Evolutionary conservation across 2,888 invertebrate genomes (phyloP).

Genomic region (Orchesella flavescens): DNA sequence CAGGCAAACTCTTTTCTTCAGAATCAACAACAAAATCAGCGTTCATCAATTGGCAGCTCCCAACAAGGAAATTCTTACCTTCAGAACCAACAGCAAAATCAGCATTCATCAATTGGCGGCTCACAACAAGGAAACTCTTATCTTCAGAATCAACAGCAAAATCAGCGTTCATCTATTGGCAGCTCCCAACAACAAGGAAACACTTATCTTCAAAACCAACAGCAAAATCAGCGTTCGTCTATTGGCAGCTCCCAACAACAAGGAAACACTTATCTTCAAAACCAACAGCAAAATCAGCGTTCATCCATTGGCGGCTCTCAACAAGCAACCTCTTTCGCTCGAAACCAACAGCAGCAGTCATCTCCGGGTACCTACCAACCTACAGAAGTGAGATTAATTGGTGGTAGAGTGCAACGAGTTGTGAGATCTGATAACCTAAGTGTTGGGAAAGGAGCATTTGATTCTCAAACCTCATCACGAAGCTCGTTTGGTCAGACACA

Average conservation of each 20-base stretch:
- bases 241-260: background rate
- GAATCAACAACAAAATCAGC: constrained; percentile 30
- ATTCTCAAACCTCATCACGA: constrained; percentile 82
- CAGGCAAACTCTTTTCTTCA: constrained; percentile 14
- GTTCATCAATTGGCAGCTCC: background rate
- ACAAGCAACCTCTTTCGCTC: too few relatives aligned
- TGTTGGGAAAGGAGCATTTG: constrained; percentile 79
- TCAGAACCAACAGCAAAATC: constrained; percentile 5
- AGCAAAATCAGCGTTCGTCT: constrained; percentile 24
- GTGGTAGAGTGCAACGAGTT: constrained; percentile 78
- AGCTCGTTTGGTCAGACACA: constrained; percentile 63
- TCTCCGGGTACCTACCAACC: background rate
- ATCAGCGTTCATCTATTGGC: constrained; percentile 6
- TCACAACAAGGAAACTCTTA: background rate
- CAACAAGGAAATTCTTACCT: background rate
- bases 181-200: background rate
- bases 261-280: background rate
- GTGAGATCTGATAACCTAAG: constrained; percentile 81
- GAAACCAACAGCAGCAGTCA: constrained; percentile 10
- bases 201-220: too few relatives aligned
- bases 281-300: too few relatives aligned
- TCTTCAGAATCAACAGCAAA: background rate
- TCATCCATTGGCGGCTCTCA: too few relatives aligned
- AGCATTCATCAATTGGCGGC: background rate
- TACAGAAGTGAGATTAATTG: constrained; percentile 41